Evolutionary conservation across 2,797 vertebrate genomes (phyloP), one percentile per base, ranked within the genome.

Genomic region (Cheirogaleus major): DNA sequence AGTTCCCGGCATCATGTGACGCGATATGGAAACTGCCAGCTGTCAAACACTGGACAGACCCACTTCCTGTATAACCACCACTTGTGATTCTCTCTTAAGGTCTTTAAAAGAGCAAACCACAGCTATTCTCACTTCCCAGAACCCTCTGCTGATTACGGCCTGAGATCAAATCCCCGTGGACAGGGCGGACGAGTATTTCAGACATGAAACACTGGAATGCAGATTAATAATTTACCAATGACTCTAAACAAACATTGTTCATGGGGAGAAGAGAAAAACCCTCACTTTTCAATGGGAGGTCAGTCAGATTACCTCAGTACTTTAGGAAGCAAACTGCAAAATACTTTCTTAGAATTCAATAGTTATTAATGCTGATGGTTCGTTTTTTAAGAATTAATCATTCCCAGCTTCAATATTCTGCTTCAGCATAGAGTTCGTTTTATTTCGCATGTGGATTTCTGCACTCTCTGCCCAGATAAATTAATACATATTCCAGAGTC

Each of bases 161-260:
- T 97, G 98, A 98, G 97, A 97, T 97, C 97, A 97, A 81, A 91
- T 98, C 98, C 98, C 98, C 95, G 69, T 69, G 95, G 98, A 98
- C 92, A 97, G 98, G 98, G 98, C 13, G 98, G 98, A 95, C 96
- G 98, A 97, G 97, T 97, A 98, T 98, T 98, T 98, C 97, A 98
- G 93, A 97, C 97, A 98, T 89, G 97, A 97, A 97, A 95, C 86
- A 67, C 93, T 96, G 95, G 91, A 98, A 98, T 17, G 41, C 97
- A 96, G 95, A 98, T 98, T 98, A 97, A 85, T 98, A 97, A 97
- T 98, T 97, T 95, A 98, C 95, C 96, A 97, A 92, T 87, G 80
- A 93, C 86, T 95, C 85, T 96, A 91, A 95, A 95, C 92, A 97
- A 97, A 96, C 73, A 97, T 38, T 87, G 86, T 95, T 96, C 80